These are phyloP conservation scores for Emys orbicularis DNA, from an alignment of 2,797 vertebrate genomes.

Conservation along the genomic window DNA sequence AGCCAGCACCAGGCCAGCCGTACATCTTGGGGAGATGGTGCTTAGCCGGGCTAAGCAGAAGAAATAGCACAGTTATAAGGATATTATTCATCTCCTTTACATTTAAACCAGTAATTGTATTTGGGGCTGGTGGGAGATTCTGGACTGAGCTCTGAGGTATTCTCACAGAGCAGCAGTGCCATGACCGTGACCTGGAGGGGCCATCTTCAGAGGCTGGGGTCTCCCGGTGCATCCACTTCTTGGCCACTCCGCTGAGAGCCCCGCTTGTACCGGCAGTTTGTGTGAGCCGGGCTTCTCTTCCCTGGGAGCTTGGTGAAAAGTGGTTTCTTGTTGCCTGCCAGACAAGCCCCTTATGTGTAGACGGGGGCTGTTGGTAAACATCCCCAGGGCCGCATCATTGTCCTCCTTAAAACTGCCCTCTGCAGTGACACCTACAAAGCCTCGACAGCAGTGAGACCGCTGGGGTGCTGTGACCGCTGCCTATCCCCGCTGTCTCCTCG, in stretches of 20 bases:
- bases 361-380: background rate
- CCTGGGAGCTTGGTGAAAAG: background rate
- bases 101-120: background rate
- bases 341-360: background rate
- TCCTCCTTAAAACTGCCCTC: background rate
- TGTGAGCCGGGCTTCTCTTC: background rate
- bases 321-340: background rate
- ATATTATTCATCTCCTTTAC: background rate
- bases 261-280: background rate
- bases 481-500: fast-evolving
- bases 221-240: background rate
- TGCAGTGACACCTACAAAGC: background rate
- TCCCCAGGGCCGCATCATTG: background rate
- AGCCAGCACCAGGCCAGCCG: background rate
- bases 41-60: background rate
- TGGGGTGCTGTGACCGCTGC: background rate
- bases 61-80: background rate
- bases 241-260: background rate
- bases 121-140: background rate
- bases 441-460: background rate
- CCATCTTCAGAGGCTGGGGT: background rate
- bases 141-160: too few relatives aligned
- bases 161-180: too few relatives aligned
- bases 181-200: background rate
- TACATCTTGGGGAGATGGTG: background rate